phyloP scores from a whole-genome alignment of 2,888 invertebrate genomes.

The Trachelus troglodyta region DNA sequence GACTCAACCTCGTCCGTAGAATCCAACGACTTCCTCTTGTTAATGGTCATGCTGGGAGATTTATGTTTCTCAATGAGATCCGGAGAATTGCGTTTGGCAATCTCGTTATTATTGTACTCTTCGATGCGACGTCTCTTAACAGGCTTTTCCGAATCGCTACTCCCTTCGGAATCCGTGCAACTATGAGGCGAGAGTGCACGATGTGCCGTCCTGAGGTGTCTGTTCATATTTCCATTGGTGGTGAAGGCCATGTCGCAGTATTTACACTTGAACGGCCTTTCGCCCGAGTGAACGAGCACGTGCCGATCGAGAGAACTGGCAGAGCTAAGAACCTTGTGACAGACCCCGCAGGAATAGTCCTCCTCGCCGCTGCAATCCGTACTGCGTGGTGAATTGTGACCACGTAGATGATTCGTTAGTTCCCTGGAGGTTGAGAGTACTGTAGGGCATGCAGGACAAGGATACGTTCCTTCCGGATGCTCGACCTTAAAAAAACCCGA shows the following conservation, averaged over 20 bases:
- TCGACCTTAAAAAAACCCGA: slow-evolving; percentile 19
- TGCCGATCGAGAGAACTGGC: slow-evolving; percentile 84
- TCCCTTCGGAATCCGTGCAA: slow-evolving; percentile 55
- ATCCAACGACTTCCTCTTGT: slow-evolving; percentile 47
- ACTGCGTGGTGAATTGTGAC: slow-evolving; percentile 56
- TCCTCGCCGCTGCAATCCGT: slow-evolving; percentile 63
- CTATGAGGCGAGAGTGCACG: slow-evolving; percentile 46
- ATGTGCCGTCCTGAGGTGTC: slow-evolving; percentile 77
- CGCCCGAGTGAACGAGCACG: slow-evolving; percentile 83
- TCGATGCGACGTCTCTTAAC: slow-evolving; percentile 31
- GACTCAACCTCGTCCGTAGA: slow-evolving; percentile 36
- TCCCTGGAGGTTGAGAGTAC: slow-evolving; percentile 49
- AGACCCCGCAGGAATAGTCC: slow-evolving; percentile 74
- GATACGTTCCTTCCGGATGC: slow-evolving; percentile 36
- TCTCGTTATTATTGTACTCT: slow-evolving; percentile 74
- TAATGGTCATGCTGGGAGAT: slow-evolving; percentile 19
- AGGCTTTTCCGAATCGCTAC: slow-evolving; percentile 54
- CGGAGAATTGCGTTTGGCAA: slow-evolving; percentile 59
- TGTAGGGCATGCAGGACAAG: slow-evolving; percentile 55
- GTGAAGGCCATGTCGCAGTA: slow-evolving; percentile 85
- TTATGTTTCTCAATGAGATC: slow-evolving; percentile 30
- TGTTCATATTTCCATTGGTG: slow-evolving; percentile 88
- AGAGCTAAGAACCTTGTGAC: slow-evolving; percentile 79
- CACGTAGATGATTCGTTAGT: slow-evolving; percentile 53
- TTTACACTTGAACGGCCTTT: slow-evolving; percentile 83